Conservation (phyloP, 2,797 vertebrate genomes). For the Oophaga sylvatica region DNA sequence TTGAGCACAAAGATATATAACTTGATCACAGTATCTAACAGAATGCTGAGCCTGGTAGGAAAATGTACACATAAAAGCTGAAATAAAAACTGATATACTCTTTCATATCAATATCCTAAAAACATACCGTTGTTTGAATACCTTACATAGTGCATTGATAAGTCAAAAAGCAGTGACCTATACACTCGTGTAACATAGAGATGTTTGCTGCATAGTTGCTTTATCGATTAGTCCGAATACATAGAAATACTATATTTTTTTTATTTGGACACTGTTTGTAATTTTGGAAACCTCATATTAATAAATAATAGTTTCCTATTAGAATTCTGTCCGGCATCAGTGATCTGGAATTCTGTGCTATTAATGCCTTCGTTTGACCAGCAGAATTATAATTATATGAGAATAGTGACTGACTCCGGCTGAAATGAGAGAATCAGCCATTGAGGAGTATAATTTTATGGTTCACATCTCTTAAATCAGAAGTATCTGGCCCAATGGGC, state of each 20-base stretch:
- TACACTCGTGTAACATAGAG: background rate
- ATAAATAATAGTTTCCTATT: slow-evolving; percentile 33
- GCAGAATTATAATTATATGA: slow-evolving; percentile 39
- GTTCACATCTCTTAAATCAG: slow-evolving; percentile 47
- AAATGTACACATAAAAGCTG: too few relatives aligned
- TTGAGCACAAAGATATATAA: too few relatives aligned
- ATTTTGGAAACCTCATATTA: slow-evolving; percentile 45
- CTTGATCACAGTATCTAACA: too few relatives aligned
- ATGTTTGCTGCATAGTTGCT: background rate
- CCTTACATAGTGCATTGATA: background rate
- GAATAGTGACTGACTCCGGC: slow-evolving; percentile 33
- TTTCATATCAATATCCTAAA: too few relatives aligned
- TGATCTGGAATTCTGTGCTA: slow-evolving; percentile 41
- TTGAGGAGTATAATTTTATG: slow-evolving; percentile 53
- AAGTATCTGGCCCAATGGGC: slow-evolving; percentile 33
- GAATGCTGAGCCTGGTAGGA: too few relatives aligned
- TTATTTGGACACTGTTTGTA: background rate
- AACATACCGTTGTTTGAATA: background rate
- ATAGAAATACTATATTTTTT: background rate
- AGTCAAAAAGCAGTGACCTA: background rate
- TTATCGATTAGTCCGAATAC: background rate
- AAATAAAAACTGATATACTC: too few relatives aligned
- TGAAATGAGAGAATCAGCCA: slow-evolving; percentile 49
- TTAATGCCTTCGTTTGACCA: slow-evolving; percentile 31
- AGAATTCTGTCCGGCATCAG: slow-evolving; percentile 43